These are phyloP conservation scores for Tipula lateralis DNA, from an alignment of 2,888 invertebrate species.

Conservation along the genomic window DNA sequence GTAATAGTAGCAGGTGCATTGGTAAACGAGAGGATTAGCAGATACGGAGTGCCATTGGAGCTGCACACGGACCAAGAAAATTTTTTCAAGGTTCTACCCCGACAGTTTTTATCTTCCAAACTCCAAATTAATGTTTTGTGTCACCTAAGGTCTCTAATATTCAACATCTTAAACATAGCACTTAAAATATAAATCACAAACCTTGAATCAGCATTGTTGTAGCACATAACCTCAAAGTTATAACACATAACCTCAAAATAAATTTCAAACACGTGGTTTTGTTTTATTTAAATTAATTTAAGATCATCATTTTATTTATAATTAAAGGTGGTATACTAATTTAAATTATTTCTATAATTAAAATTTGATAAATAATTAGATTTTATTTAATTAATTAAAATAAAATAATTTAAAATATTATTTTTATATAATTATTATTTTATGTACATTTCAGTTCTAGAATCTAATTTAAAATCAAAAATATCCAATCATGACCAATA, in stretches of 20 bases:
- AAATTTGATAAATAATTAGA: background rate
- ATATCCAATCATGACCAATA: constrained; percentile 30
- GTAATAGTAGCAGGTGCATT: no score
- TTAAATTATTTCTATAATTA: background rate
- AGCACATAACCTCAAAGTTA: background rate
- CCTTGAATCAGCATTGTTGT: background rate
- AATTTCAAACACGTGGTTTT: background rate
- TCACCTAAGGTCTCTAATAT: no score
- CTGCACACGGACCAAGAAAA: no score
- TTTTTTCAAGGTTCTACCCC: no score
- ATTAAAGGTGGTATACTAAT: background rate
- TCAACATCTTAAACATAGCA: no score
- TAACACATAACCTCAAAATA: background rate
- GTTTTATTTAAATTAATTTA: background rate
- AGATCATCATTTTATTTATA: background rate
- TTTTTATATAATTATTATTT: no score
- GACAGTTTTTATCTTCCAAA: no score
- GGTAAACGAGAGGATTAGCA: no score
- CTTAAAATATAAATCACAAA: background rate
- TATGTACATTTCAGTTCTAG: constrained; percentile 15
- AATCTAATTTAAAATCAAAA: background rate
- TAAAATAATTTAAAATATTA: constrained; percentile 8
- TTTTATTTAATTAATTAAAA: background rate
- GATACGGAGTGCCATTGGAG: no score
- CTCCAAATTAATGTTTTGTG: no score